Evolutionary conservation across 2,888 invertebrate species (phyloP), one percentile per base, ranked within the genome.

Genomic region (Pristionchus entomophagus): DNA sequence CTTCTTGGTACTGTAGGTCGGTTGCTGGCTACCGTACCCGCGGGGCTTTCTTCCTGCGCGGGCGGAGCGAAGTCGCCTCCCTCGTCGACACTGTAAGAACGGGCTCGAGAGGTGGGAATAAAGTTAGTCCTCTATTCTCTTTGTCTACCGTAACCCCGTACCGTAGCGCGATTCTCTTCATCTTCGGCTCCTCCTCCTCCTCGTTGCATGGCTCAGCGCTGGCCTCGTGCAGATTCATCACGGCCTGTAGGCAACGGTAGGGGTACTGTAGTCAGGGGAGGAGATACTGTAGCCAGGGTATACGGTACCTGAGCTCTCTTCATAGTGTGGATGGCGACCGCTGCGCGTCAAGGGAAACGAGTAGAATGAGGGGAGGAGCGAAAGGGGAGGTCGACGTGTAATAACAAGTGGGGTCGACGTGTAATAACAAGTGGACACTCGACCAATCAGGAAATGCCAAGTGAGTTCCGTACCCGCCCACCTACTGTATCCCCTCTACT

Each of bases 101-200:
- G 5, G 56, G 4, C 6, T 17, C 6, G 5, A 22, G 22, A 14
- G 17, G 41, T 8, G 10, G 19, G 8, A 69, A 69, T 38, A 69
- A 41, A n/a, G n/a, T 62, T 32, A 62, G 62, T 62, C 32, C 12
- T 62, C 62, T 12, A 62, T 62, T 32, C 62, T 26, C 59, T 59
- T 8, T 1, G 6, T 26, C 59, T 29, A 26, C 59, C 8, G 29
- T 59, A 59, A 4, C 29, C 26, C 26, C 62, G 10, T 32, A 69
- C 69, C 69, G 35, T n/a, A 69, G 35, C 38, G 69, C 69, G 22
- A 69, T 69, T 38, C 69, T 69, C 69, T 69, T 69, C 69, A 69
- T 69, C 69, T 69, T 69, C 69, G 41, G 35, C 69, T 69, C 38
- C 8, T 35, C 38, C n/a, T 35, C 38, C n/a, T 69, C 69, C n/a